Base-by-base conservation (phyloP, 1,140 invertebrate species). In the Ganaspis sp. region DNA sequence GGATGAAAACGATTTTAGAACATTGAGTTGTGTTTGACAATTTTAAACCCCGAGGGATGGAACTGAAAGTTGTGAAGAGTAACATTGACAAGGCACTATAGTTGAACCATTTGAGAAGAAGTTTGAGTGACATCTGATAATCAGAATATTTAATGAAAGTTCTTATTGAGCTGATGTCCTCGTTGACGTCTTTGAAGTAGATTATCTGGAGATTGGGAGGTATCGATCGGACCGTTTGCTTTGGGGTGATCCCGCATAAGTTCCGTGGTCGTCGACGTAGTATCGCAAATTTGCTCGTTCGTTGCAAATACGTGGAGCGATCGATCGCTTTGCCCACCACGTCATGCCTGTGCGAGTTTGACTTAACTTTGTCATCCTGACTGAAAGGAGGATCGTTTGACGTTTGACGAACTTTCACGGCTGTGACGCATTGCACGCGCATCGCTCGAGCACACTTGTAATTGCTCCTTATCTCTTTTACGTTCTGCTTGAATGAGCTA, bases 191-290 rank as follows among this genome's bases (percentile, higher is more conserved):
- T 64, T 64, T 64, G 58, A 64, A 29, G 58, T 64, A 29, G 58
- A 64, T 64, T 64, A 64, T 64, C 26, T 64, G 23, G 23, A 64
- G 58, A 64, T 64, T 64, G 58, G 15, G 58, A 64, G 58, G 12
- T 64, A 64, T 64, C 58, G 58, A 64, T 64, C 58, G 58, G 58
- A 64, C 23, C 58, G 58, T 64, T 64, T 64, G 58, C 58, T 64
- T 29, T 64, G 26, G 58, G 58, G 23, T 64, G 23, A 64, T 64
- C 5, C 23, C 58, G 58, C 23, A 26, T 29, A 64, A 64, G 21
- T 64, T 64, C n/a, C 58, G 58, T 29, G 23, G 26, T 64, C 58
- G 58, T 64, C 58, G 23, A 64, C 21, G 58, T 64, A 64, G 58
- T 64, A 26, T 64, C 11, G 58, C 58, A 64, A 64, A 64, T 64